These are phyloP conservation scores for Apamea crenata DNA, from an alignment of 2,888 invertebrate species.

Conservation along the genomic window DNA sequence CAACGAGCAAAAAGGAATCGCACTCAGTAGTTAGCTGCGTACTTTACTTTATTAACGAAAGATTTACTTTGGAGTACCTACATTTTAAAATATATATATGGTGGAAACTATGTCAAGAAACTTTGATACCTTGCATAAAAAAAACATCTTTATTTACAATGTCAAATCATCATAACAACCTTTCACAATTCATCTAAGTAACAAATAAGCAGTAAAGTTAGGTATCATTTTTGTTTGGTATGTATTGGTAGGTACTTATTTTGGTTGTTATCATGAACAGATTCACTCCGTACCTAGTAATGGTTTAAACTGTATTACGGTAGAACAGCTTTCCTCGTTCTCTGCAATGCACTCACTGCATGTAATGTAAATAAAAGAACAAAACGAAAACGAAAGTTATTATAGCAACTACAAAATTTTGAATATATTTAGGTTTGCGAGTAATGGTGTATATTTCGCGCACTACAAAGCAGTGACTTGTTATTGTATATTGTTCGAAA, in stretches of 20 bases:
- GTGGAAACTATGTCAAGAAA: background rate
- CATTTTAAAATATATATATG: conserved; percentile 4
- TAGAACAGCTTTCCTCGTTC: too few species aligned
- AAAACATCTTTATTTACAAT: too few species aligned
- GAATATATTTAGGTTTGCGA: background rate
- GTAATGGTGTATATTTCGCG: background rate
- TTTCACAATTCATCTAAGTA: too few species aligned
- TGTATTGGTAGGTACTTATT: too few species aligned
- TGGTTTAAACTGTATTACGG: too few species aligned
- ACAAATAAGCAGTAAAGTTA: too few species aligned
- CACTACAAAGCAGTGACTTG: background rate
- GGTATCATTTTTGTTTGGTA: too few species aligned
- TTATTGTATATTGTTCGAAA: background rate
- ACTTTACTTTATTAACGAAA: conserved; percentile 26
- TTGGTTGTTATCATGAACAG: too few species aligned
- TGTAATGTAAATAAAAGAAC: background rate
- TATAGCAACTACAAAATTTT: background rate
- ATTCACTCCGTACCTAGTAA: too few species aligned
- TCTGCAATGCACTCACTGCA: too few species aligned
- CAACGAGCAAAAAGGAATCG: conserved; percentile 48
- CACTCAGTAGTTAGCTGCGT: conserved; percentile 30
- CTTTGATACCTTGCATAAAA: background rate
- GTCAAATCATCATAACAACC: too few species aligned
- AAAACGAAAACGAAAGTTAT: background rate
- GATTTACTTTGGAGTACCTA: conserved; percentile 8